phyloP scores from a whole-genome alignment of 2,113 vertebrate species.

The Gallinago jamesoni region DNA sequence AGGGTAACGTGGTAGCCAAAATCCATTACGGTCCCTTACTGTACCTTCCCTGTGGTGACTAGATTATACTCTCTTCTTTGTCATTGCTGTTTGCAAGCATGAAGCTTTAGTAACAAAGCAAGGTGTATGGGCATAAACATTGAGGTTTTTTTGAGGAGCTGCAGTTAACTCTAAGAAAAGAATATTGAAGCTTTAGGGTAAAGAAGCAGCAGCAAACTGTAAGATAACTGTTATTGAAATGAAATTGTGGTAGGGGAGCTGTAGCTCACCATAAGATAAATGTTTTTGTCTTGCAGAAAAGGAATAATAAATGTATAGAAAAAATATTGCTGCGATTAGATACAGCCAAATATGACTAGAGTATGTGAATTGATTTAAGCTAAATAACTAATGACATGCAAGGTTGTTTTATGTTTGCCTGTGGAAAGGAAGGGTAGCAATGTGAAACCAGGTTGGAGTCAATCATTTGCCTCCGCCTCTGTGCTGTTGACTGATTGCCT shows the following conservation, averaged over 20 bases:
- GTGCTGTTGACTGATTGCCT: not conserved
- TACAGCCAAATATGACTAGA: not conserved
- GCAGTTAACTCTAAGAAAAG: not conserved
- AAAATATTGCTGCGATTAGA: not conserved
- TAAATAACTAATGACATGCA: not conserved
- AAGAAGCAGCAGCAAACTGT: not conserved
- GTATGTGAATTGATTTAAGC: not conserved
- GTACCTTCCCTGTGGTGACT: not conserved
- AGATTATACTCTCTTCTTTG: not conserved
- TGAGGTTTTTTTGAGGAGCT: not conserved
- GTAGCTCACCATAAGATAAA: not conserved
- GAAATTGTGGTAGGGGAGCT: not conserved
- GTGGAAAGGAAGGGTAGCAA: not conserved
- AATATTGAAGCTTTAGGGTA: not conserved
- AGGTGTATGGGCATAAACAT: not conserved
- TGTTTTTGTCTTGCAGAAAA: not conserved
- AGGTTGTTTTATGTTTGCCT: not conserved
- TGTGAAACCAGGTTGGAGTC: not conserved
- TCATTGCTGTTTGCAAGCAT: not conserved
- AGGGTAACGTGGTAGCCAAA: not conserved
- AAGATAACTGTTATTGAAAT: not conserved
- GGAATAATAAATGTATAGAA: not conserved
- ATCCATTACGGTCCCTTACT: fast-evolving
- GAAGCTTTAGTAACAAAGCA: not conserved
- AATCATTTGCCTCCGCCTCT: not conserved